A percentile compares a stretch with the other conserved stretches of the same genome.
Conservation (phyloP, 1,140 invertebrate species). For the Aphis craccivora region DNA sequence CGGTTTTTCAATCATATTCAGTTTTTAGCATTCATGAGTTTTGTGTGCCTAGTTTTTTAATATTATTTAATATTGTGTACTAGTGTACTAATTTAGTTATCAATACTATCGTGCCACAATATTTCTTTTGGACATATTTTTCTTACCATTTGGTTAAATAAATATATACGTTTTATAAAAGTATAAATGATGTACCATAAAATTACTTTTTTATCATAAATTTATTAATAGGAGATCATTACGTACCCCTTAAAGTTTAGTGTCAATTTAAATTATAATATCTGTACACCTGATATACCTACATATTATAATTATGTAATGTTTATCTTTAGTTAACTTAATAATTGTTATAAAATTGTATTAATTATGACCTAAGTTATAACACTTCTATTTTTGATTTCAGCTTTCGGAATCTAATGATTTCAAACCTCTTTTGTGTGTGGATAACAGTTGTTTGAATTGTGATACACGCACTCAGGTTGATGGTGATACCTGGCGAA, state of each 20-base stretch:
- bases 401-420: constrained; percentile 67
- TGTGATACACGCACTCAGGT: constrained; percentile 68
- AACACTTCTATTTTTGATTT: constrained; percentile 58
- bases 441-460: constrained; percentile 81
- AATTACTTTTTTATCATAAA: background rate
- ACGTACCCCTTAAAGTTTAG: background rate
- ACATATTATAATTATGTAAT: background rate
- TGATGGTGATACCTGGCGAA: constrained; percentile 67
- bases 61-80: background rate
- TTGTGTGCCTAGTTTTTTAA: background rate
- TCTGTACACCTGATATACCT: background rate
- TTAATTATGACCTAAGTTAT: background rate
- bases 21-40: background rate
- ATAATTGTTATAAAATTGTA: background rate
- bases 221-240: too few species aligned
- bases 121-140: too few species aligned
- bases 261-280: background rate
- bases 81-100: background rate
- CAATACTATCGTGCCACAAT: background rate
- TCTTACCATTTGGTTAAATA: background rate
- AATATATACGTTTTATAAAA: background rate
- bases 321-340: background rate
- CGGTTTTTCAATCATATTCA: background rate
- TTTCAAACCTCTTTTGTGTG: constrained; percentile 82
- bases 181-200: background rate